Conservation (phyloP, 2,797 vertebrate genomes). For the Spatula clypeata region DNA sequence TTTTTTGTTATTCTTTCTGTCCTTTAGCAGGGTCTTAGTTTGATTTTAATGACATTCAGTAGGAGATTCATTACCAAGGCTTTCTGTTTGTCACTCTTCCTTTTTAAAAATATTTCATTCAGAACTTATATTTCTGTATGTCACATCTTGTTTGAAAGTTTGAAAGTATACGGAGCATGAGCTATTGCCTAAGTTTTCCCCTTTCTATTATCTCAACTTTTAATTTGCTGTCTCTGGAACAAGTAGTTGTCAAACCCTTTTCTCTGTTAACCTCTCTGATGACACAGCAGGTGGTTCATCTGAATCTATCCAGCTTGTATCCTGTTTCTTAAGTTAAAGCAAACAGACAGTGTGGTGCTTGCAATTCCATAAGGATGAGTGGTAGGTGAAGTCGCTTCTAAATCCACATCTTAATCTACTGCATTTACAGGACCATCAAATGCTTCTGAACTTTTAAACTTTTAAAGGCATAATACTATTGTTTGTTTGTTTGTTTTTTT, state of each 20-base stretch:
- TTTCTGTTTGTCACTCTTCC: neutral
- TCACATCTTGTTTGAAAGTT: neutral
- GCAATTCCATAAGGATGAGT: accelerated
- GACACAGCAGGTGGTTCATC: accelerated
- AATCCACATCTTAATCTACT: neutral
- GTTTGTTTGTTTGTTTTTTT: too few relatives aligned
- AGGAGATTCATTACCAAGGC: neutral
- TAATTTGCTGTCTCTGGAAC: neutral
- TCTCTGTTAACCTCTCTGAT: neutral
- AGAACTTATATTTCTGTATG: neutral
- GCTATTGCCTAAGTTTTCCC: neutral
- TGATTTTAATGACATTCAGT: slow-evolving; percentile 51
- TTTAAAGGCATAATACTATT: neutral
- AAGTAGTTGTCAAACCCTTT: neutral
- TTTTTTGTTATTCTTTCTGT: slow-evolving; percentile 20
- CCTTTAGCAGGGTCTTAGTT: slow-evolving; percentile 44
- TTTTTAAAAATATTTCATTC: neutral
- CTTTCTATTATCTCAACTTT: neutral
- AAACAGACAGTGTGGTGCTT: neutral
- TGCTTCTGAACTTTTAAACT: neutral
- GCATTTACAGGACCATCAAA: neutral
- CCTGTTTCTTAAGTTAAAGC: neutral
- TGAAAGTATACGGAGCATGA: neutral
- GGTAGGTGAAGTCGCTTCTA: neutral
- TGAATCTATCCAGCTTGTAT: neutral